phyloP scores from a whole-genome alignment of 2,113 vertebrate species.

The Pelecanoides urinatrix region DNA sequence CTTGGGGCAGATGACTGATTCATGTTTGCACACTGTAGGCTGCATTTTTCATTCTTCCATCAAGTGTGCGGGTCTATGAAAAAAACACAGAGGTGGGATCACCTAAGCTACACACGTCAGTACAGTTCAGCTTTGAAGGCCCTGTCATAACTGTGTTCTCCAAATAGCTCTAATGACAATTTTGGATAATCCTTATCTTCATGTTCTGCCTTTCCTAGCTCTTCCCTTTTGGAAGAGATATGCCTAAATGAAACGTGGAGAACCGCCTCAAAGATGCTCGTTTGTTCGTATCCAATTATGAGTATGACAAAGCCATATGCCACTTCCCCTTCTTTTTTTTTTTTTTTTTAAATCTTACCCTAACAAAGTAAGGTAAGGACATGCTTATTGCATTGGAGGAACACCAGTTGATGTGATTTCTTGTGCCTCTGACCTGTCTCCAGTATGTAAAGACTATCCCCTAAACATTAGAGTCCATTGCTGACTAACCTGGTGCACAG shows the following conservation, averaged over 20 bases:
- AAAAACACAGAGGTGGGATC: not conserved
- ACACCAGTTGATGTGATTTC: not conserved
- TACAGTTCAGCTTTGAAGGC: not conserved
- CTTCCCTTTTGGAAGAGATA: not conserved
- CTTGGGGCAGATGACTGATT: not conserved
- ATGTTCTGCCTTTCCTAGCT: not conserved
- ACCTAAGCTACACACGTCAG: not conserved
- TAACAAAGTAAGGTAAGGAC: not conserved
- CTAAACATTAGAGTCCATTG: not conserved
- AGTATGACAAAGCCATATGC: not conserved
- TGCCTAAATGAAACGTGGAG: not conserved
- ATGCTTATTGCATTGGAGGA: not conserved
- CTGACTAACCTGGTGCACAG: not conserved
- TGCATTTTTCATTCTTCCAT: not conserved
- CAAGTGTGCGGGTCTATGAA: not conserved
- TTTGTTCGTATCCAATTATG: not conserved
- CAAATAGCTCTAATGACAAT: not conserved
- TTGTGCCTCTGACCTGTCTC: not conserved
- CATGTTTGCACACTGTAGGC: not conserved
- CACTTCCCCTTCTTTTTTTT: not conserved
- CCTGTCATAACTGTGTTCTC: not conserved
- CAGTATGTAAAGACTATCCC: not conserved
- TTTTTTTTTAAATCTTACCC: not conserved
- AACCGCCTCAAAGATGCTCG: not conserved
- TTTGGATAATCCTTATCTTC: not conserved